Conservation (phyloP, 1,140 invertebrate species). For the Papilio glaucus region DNA sequence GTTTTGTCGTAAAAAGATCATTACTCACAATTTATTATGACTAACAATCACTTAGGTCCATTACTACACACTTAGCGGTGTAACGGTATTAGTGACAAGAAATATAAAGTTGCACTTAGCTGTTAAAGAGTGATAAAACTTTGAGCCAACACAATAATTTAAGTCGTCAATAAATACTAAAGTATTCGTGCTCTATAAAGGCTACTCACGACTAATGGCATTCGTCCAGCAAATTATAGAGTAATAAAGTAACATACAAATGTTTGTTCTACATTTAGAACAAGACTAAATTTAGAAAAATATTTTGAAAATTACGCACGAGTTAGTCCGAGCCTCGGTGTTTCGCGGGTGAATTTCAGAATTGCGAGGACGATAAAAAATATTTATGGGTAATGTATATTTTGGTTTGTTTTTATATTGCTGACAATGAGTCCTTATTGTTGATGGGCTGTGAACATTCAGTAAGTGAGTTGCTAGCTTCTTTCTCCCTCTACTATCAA, state of each 20-base stretch:
- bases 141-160: background rate
- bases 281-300: too few relatives aligned
- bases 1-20: conserved; percentile 12
- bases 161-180: background rate
- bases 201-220: background rate
- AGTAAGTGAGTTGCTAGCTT: too few relatives aligned
- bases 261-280: background rate
- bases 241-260: background rate
- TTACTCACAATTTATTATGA: conserved; percentile 15
- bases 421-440: too few relatives aligned
- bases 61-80: background rate
- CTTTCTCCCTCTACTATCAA: too few relatives aligned
- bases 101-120: conserved; percentile 3
- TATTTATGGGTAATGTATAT: too few relatives aligned
- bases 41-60: conserved; percentile 5
- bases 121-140: background rate
- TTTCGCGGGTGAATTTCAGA: too few relatives aligned
- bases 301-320: too few relatives aligned
- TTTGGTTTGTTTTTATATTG: too few relatives aligned
- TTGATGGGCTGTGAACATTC: too few relatives aligned
- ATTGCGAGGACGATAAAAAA: too few relatives aligned
- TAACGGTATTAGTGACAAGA: conserved; percentile 3
- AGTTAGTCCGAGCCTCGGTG: too few relatives aligned
- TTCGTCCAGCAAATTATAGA: background rate
- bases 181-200: background rate